These are phyloP conservation scores for Myotis vivesi DNA, from an alignment of 2,797 vertebrate species.

Conservation along the genomic window DNA sequence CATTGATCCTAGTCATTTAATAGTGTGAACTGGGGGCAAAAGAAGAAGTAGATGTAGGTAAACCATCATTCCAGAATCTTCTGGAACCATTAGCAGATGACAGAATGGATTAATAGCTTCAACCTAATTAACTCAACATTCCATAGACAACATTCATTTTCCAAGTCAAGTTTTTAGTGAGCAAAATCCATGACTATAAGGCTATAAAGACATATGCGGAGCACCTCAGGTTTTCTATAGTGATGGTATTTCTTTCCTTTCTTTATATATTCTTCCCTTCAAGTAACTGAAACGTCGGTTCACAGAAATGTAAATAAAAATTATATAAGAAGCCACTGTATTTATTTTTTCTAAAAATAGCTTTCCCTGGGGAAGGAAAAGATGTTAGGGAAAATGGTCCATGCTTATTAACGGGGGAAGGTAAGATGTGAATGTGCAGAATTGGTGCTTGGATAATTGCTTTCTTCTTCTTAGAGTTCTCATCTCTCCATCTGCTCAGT, in stretches of 20 bases:
- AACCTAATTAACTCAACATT: neutral
- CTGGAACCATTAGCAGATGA: neutral
- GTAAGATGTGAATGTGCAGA: neutral
- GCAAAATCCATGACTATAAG: neutral
- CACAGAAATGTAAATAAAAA: neutral
- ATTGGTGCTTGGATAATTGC: neutral
- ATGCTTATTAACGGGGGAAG: neutral
- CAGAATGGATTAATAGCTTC: constrained; percentile 21
- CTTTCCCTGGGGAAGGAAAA: neutral
- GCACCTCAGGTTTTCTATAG: neutral
- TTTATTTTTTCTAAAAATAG: neutral
- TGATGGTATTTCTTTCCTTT: neutral
- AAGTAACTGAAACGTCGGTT: neutral
- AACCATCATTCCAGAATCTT: neutral
- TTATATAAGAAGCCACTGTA: neutral
- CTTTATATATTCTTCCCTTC: neutral
- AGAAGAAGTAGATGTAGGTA: neutral
- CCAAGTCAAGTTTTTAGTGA: neutral
- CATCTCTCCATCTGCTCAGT: neutral
- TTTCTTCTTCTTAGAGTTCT: neutral
- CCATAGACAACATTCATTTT: neutral
- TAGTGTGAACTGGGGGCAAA: neutral
- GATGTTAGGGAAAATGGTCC: neutral
- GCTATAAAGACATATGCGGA: neutral
- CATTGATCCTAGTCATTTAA: neutral